Evolutionary conservation across 92 coral and sea anemone species (phyloP).

Genomic region (Pocillopora grandis): DNA sequence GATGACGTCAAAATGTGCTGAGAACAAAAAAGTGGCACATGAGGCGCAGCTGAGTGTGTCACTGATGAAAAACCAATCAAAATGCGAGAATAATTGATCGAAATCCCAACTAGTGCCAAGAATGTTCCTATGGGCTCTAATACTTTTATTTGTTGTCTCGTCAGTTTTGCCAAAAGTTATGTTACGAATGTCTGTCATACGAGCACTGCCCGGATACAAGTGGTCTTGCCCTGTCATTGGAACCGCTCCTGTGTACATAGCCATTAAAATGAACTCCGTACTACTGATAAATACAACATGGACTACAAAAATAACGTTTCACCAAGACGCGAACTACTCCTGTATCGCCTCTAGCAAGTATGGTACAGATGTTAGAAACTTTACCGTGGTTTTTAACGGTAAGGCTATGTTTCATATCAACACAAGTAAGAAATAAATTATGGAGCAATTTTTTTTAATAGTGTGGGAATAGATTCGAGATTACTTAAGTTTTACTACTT

Average conservation of each 20-base stretch:
- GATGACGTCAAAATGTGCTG: too few species aligned
- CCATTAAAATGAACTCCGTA: background rate
- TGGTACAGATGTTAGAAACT: conserved; percentile 4
- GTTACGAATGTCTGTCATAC: background rate
- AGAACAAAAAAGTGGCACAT: too few species aligned
- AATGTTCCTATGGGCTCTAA: background rate
- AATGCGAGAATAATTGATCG: too few species aligned
- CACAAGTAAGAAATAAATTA: too few species aligned
- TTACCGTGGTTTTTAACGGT: conserved; percentile 12
- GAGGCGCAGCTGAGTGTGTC: too few species aligned
- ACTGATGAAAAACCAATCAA: too few species aligned
- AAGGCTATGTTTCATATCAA: background rate
- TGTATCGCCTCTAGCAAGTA: conserved; percentile 19
- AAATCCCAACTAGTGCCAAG: too few species aligned
- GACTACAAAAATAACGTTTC: background rate
- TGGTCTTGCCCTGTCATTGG: background rate
- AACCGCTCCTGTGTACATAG: background rate
- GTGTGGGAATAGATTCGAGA: too few species aligned
- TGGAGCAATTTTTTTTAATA: too few species aligned
- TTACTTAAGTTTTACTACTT: too few species aligned
- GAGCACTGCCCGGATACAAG: background rate
- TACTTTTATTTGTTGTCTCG: background rate
- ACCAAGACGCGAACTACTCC: background rate
- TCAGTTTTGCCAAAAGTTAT: background rate
- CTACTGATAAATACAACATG: background rate